phyloP scores from a whole-genome alignment of 2,113 vertebrate species.

The Neofelis nebulosa region DNA sequence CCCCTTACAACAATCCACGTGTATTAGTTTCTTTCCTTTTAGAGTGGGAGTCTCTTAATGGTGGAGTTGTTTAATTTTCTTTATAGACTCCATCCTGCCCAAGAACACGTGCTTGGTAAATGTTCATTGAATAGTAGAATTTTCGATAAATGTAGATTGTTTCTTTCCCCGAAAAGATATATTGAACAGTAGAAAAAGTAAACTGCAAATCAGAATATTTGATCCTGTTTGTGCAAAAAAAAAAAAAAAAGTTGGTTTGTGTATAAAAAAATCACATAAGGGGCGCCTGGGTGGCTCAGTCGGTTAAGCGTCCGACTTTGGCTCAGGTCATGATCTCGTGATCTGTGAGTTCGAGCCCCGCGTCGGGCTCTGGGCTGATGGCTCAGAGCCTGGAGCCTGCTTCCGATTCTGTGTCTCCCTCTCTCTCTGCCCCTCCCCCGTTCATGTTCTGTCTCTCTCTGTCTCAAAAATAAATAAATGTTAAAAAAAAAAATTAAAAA shows the following conservation, averaged over 20 bases:
- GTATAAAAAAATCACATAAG: neutral
- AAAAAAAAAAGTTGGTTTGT: neutral
- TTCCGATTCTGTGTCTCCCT: too few relatives aligned
- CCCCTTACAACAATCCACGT: neutral
- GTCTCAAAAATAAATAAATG: too few relatives aligned
- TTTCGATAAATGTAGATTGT: conserved; percentile 50
- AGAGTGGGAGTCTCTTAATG: neutral
- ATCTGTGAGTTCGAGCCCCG: too few relatives aligned
- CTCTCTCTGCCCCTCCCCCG: too few relatives aligned
- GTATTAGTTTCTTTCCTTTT: conserved; percentile 47
- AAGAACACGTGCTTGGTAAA: conserved; percentile 62
- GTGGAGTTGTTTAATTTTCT: conserved; percentile 50
- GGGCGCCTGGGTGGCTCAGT: too few relatives aligned
- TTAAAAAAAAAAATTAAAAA: neutral
- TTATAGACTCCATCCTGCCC: conserved; percentile 35
- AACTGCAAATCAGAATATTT: conserved; percentile 35
- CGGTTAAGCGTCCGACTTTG: too few relatives aligned
- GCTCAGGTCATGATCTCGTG: too few relatives aligned
- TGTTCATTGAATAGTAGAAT: conserved; percentile 67
- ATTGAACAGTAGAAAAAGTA: conserved; percentile 54
- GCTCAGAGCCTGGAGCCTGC: too few relatives aligned
- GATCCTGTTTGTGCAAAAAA: conserved; percentile 16
- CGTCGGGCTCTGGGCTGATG: too few relatives aligned
- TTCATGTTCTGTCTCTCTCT: too few relatives aligned
- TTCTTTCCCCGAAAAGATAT: conserved; percentile 64